phyloP scores from a whole-genome alignment of 1,140 invertebrate species.

The Hylaeus volcanicus region DNA sequence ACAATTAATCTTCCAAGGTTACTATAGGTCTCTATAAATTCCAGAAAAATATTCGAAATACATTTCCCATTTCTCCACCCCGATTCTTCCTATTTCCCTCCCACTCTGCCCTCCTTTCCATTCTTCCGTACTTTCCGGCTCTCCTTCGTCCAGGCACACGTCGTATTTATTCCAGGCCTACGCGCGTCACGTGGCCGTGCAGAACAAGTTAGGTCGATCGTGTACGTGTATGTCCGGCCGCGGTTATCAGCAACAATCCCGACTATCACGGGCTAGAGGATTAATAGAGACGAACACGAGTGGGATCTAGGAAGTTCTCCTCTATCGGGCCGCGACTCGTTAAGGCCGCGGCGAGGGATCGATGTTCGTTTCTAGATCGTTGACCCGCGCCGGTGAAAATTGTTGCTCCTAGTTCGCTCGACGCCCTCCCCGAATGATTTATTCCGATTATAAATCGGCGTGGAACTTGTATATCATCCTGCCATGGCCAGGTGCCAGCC shows the following conservation, averaged over 20 bases:
- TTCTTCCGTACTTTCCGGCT: background rate
- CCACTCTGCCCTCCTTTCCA: background rate
- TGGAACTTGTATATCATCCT: conserved; percentile 41
- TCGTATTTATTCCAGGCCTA: conserved; percentile 14
- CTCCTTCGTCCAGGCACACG: background rate
- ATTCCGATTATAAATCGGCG: conserved; percentile 64
- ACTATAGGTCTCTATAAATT: too few species aligned
- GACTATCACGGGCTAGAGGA: conserved; percentile 12
- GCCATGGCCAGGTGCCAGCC: conserved; percentile 27
- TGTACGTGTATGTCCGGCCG: background rate
- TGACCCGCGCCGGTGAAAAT: conserved; percentile 41
- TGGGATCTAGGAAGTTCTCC: conserved; percentile 56
- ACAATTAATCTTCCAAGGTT: too few species aligned
- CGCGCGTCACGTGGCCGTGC: conserved; percentile 11
- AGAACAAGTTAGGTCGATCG: background rate
- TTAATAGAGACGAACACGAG: conserved; percentile 49
- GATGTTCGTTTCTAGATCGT: conserved; percentile 57
- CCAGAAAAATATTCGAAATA: background rate
- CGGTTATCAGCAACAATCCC: conserved; percentile 21
- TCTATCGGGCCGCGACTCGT: conserved; percentile 32
- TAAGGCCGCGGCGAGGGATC: conserved; percentile 56
- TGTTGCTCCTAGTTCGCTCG: conserved; percentile 6
- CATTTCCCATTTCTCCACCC: conserved; percentile 5
- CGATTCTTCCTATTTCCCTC: background rate
- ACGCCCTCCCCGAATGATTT: conserved; percentile 61